Percentiles rank a stretch among this genome's conserved stretches.
Conservation (phyloP, 2,797 vertebrate genomes). For the Micrastur ruficollis region DNA sequence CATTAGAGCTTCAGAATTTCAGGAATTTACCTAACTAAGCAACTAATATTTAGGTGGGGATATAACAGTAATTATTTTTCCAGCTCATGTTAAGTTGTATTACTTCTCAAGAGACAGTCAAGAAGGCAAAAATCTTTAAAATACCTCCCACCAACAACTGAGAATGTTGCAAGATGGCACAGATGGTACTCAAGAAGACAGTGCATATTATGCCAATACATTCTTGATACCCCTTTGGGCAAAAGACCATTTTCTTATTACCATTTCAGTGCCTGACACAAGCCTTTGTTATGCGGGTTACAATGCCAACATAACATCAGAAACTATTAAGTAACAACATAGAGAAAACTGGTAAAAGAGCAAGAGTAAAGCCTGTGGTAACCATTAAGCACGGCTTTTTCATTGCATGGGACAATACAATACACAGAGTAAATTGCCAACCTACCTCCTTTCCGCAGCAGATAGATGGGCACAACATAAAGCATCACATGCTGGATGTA, state of each 20-base stretch:
- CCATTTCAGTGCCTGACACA: not conserved
- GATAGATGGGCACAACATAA: conserved; percentile 94
- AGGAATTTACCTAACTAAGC: not conserved
- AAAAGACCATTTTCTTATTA: not conserved
- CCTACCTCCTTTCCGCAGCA: conserved; percentile 96
- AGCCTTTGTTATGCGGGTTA: not conserved
- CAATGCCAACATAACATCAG: not conserved
- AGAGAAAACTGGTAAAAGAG: not conserved
- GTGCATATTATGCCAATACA: not conserved
- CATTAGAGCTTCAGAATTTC: not conserved
- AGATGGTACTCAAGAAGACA: not conserved
- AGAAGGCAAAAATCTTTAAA: not conserved
- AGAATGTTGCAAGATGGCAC: not conserved
- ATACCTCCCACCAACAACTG: not conserved
- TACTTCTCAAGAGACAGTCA: not conserved
- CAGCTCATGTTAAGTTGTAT: not conserved
- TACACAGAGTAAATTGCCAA: not conserved
- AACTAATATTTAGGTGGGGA: not conserved
- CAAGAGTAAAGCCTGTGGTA: not conserved
- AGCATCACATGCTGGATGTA: conserved; percentile 98
- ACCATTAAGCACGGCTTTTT: not conserved
- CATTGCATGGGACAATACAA: not conserved
- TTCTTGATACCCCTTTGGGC: not conserved
- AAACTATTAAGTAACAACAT: not conserved
- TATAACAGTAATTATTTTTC: not conserved